Base-by-base conservation (phyloP, 2,888 invertebrate species). In the Cataglyphis livida region DNA sequence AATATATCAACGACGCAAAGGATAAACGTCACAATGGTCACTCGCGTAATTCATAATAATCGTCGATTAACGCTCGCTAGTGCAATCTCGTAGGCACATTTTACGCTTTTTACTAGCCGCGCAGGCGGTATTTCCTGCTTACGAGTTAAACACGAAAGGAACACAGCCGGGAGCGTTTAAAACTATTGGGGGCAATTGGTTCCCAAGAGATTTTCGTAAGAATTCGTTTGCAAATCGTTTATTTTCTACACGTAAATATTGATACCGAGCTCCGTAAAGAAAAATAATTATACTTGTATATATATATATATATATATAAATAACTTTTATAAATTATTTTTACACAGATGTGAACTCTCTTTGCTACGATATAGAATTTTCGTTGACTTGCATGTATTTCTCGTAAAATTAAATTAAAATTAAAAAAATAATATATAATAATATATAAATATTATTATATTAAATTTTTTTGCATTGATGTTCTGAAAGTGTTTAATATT, bases 31-130 rank as follows among this genome's bases (percentile, higher is more conserved):
- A 21, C 41, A 66, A 66, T 66, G 15, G 10, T 68, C 68, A 41
- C 28, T 76, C 76, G 12, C 21, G 28, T 76, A 76, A 76, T 76
- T 6, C 28, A 28, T 76, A 76, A 28, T 76, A 76, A 76, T 76
- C 68, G 28, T 21, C 68, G 38, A 76, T 76, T 66, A 76, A 25
- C n/a, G 28, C 4, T 32, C 54, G 28, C n/a, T 1, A 41, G n/a
- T 28, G 15, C 41, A 3, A 41, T 21, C 51, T 66, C n/a, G 28
- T 10, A 12, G 38, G 28, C 41, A n/a, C 1, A 9, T 41, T 76
- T 65, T 75, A 76, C n/a, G n/a, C 25, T 76, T 68, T 75, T 75
- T 64, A 54, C 12, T 21, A 3, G n/a, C 76, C 61, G 7, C 18
- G 32, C 61, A 18, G 18, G 61, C 61, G 61, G 25, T 25, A 25